Evolutionary conservation across 2,888 invertebrate species (phyloP), one percentile per base, ranked within the genome.

Genomic region (Ochropacha duplaris): DNA sequence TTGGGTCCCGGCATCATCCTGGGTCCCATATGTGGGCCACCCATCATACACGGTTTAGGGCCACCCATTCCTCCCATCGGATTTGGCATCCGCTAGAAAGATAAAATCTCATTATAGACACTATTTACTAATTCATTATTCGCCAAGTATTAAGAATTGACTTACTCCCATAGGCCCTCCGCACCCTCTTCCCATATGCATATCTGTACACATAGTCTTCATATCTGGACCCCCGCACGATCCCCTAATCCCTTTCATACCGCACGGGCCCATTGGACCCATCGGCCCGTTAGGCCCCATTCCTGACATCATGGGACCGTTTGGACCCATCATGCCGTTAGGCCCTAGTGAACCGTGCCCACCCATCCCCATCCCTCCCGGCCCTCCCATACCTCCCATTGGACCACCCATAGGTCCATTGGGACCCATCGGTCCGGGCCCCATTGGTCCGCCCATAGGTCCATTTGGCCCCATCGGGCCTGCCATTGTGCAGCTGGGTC

Each of bases 41-140:
- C 92, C 93, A 93, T 92, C 93, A 93, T 93, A 70, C 93, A 93
- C 0, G 86, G 87, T 67, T 92, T 92, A 58, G 89, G 90, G 54
- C 91, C 92, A 54, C 92, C 92, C 93, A 93, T 93, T 14, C 90
- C 91, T 11, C 90, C 91, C 93, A 93, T 93, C 0, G 93, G 93
- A 61, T 92, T 93, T 22, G 92, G 92, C 93, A 93, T 93, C 28
- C 93, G 88, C 93, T 93, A 76, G 16, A 86, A 84, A 61, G 61
- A 59, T 44, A 44, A 57, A 44, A 57, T 24, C 49, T 57, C 12
- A 36, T 57, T 36, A 58, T 34, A 55, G 55, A 22, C 28, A 58
- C 9, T 44, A 55, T 39, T 39, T n/a, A 1, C 39, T n/a, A 36
- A 36, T 3, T 11, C 34, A 34, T 34, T 26, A 4, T 26, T 26